Percentiles rank a stretch among this genome's conserved stretches.
Conservation (phyloP, 2,888 invertebrate genomes). For the Coronaproctus castanopsis region DNA sequence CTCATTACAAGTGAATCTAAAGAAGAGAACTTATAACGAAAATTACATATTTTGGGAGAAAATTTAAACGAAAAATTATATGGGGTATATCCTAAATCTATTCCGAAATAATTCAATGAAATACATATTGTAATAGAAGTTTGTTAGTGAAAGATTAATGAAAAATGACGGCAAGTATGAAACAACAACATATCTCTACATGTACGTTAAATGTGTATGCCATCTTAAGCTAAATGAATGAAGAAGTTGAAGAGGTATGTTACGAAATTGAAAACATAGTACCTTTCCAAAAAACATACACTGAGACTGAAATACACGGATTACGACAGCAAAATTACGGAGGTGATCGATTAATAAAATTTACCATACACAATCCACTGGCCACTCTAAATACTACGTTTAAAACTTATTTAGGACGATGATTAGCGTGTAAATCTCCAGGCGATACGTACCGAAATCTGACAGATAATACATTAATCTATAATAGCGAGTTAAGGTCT, state of each 20-base stretch:
- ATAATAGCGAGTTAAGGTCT: background rate
- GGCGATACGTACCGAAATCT: background rate
- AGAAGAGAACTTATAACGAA: too few relatives aligned
- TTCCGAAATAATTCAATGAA: background rate
- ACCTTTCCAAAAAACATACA: background rate
- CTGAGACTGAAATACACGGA: background rate
- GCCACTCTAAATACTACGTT: background rate
- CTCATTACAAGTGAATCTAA: too few relatives aligned
- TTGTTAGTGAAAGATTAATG: background rate
- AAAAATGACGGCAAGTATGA: background rate
- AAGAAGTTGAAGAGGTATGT: background rate
- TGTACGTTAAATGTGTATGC: background rate
- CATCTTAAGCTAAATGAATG: background rate
- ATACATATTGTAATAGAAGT: background rate
- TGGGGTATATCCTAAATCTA: too few relatives aligned
- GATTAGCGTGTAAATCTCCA: background rate
- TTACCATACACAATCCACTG: background rate
- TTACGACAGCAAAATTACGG: background rate
- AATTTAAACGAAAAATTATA: too few relatives aligned
- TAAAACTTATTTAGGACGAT: background rate
- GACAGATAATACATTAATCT: background rate
- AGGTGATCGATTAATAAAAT: background rate
- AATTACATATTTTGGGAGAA: too few relatives aligned
- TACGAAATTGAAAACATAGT: background rate
- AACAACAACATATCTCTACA: too few relatives aligned